phyloP scores from a whole-genome alignment of 2,113 vertebrate genomes.

The Madoqua kirkii region DNA sequence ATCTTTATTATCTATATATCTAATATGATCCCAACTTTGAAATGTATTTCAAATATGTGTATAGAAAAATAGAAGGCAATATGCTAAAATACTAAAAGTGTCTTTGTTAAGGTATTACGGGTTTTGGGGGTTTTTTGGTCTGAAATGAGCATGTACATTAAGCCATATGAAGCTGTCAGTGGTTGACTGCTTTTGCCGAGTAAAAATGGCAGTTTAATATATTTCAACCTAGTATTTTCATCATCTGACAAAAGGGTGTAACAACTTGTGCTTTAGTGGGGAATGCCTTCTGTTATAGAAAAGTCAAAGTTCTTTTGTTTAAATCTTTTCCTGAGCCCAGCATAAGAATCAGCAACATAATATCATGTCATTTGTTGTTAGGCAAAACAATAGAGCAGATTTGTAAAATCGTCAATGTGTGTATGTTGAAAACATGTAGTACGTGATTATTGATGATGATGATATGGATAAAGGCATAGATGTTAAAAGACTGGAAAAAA shows the following conservation, averaged over 20 bases:
- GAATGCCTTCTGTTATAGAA: background rate
- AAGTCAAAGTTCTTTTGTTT: conserved; percentile 28
- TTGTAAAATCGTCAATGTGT: background rate
- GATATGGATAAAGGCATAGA: background rate
- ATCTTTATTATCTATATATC: background rate
- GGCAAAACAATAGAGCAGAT: background rate
- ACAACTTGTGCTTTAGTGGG: background rate
- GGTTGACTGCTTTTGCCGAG: background rate
- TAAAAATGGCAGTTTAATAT: background rate
- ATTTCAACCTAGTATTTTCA: background rate
- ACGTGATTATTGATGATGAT: background rate
- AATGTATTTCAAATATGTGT: background rate
- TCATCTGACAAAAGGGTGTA: background rate
- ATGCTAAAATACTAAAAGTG: background rate
- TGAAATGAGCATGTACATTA: background rate
- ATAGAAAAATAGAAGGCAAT: background rate
- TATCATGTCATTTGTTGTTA: background rate
- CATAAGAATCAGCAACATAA: background rate
- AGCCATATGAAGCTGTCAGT: background rate
- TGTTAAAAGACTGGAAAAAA: background rate
- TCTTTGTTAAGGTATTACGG: background rate
- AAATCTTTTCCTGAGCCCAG: conserved; percentile 18
- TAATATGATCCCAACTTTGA: background rate
- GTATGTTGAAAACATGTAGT: background rate
- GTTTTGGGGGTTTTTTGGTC: background rate